A percentile compares a stretch with the other conserved stretches of the same genome.
phyloP scores from a whole-genome alignment of 30 jellyfish, hydroid and myxozoan genomes.

The Rhopilema esculentum region DNA sequence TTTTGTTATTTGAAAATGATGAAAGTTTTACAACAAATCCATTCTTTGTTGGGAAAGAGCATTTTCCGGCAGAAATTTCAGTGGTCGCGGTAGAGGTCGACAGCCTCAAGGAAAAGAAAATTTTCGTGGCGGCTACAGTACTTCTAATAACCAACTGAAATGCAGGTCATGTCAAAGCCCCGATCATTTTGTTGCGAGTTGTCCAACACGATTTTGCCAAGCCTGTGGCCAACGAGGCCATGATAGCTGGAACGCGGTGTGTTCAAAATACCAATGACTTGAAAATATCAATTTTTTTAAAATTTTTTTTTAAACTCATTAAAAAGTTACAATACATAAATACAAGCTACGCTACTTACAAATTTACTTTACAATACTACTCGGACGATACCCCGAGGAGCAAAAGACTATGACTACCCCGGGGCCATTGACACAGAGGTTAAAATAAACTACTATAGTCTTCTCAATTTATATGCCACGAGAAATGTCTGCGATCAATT shows the following conservation, averaged over 20 bases:
- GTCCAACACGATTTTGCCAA: conserved; percentile 75
- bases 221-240: conserved; percentile 84
- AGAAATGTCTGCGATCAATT: too few species aligned
- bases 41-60: background rate
- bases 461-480: too few species aligned
- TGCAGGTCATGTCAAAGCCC: conserved; percentile 60
- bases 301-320: conserved; percentile 33
- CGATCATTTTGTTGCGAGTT: conserved; percentile 46
- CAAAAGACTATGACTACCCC: too few species aligned
- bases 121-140: background rate
- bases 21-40: background rate
- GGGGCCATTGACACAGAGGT: too few species aligned
- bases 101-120: conserved; percentile 12
- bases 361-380: too few species aligned
- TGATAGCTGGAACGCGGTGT: conserved; percentile 47
- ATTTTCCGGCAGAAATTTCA: conserved; percentile 15
- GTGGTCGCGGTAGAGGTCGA: conserved; percentile 23
- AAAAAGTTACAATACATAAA: too few species aligned
- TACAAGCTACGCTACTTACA: too few species aligned
- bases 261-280: conserved; percentile 71
- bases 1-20: too few species aligned
- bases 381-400: too few species aligned
- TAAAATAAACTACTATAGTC: too few species aligned
- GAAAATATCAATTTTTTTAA: conserved; percentile 37
- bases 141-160: conserved; percentile 59